Base-by-base conservation (phyloP, 2,113 vertebrate genomes). In the Trinectes maculatus region DNA sequence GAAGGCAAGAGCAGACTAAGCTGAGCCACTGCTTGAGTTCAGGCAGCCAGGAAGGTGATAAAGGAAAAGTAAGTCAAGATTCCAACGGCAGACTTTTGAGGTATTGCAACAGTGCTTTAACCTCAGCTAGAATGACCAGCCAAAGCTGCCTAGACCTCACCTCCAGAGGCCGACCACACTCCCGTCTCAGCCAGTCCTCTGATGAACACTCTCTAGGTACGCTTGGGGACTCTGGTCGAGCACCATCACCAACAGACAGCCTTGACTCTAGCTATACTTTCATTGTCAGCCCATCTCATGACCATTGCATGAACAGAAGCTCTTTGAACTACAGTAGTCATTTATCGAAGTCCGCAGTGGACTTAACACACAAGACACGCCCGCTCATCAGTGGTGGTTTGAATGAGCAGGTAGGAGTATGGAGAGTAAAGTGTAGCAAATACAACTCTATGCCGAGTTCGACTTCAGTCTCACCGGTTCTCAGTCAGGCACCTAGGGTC, bases 231-330 rank as follows among this genome's bases (percentile, higher is more conserved):
- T 80, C 72, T 10, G 87, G 85, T 4, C 84, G 91, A 36, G 70
- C 90, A 12, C 68, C 82, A 18, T 94, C 92, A 18, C 91, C 91
- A 19, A 55, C 87, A 19, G 92, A 93, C 33, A 94, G 92, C 78
- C 81, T 93, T 10, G 91, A 93, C 59, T 94, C 93, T n/a, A 91
- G 80, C 56, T 92, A 93, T 40, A 94, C 93, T 0, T 94, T 93
- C 39, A 91, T 93, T 5, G 83, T 93, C 15, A 88, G 85, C 47
- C 90, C 89, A 16, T 79, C 91, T 18, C 74, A 80, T 40, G 89
- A 91, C 11, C 66, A 64, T 33, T 56, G 29, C 51, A 58, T 66
- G 18, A 76, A 70, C 73, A 85, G 51, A 78, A 63, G 74, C 15
- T 79, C 88, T 64, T 26, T 89, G 24, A 87, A 72, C 51, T 24